Conservation (phyloP, 2,113 vertebrate species). For the Solenodon paradoxus region DNA sequence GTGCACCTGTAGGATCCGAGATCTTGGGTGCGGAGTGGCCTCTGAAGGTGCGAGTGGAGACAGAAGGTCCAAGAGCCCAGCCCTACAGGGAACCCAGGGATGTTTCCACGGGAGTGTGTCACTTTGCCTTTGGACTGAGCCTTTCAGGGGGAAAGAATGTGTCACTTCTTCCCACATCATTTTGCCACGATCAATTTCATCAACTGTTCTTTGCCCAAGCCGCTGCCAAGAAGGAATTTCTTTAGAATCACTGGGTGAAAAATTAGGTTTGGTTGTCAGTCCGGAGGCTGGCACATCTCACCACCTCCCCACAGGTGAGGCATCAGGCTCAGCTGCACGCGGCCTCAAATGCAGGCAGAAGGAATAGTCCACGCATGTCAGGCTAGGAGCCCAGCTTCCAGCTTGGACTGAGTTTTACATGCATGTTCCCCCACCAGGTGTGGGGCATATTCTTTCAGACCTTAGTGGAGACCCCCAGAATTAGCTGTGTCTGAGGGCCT, state of each 20-base stretch:
- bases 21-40: too few relatives aligned
- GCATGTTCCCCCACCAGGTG: neutral
- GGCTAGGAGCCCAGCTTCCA: neutral
- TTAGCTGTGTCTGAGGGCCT: neutral
- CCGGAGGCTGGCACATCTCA: constrained; percentile 44
- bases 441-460: neutral
- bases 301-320: constrained; percentile 5
- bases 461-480: neutral
- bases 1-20: neutral
- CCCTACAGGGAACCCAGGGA: neutral
- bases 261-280: constrained; percentile 26
- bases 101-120: neutral
- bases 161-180: neutral
- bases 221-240: constrained; percentile 29
- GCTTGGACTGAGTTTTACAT: neutral
- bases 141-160: constrained; percentile 27
- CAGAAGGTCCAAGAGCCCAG: neutral
- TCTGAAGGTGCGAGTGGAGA: too few relatives aligned
- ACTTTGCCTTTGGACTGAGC: constrained; percentile 1
- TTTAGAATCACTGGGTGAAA: constrained; percentile 18
- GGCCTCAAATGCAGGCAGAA: neutral
- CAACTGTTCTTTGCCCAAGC: neutral
- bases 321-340: constrained; percentile 33
- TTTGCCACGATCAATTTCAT: constrained; percentile 22
- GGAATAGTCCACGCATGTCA: neutral